Base-by-base conservation (phyloP, 2,797 vertebrate species). In the Hephaestus fuliginosus region DNA sequence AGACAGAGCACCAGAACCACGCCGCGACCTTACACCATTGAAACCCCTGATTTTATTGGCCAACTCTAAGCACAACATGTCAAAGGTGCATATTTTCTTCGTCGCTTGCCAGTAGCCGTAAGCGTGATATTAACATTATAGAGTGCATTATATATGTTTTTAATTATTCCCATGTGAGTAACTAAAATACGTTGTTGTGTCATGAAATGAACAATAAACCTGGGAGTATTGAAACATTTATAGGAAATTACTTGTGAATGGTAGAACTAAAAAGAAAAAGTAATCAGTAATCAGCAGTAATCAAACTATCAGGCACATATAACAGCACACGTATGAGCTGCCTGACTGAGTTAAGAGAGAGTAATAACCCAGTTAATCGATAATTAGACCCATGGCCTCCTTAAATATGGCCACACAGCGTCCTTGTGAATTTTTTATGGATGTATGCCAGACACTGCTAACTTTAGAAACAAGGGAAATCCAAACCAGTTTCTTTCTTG, bases 161-260 rank as follows among this genome's bases (percentile, higher is more conserved):
- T 88, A 90, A 94, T 94, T 89, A 87, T 89, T 91, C 91, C 88
- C 93, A 81, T 65, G 72, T 88, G 93, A 87, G 60, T 22, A 55
- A 82, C 73, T 82, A 48, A 70, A 82, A 83, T 71, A 74, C 86
- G 80, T 87, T 88, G 41, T 83, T 81, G 49, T 72, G 71, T 78
- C 63, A 80, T 91, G 80, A 89, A 91, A 81, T 70, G 56, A 86
- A 81, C 79, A 78, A 79, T 83, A 85, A 87, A 90, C 55, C 39
- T 85, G 85, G 78, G 88, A 87, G 7, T 78, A 60, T 75, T 82
- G 64, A 76, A 76, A 41, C 67, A 74, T 93, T 92, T 81, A 77
- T 86, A 78, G 85, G 88, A 93, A 93, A 93, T 91, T 72, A 87
- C 85, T 83, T 77, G 56, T 79, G 86, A 89, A 85, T 74, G 76